Conservation (phyloP, 2,888 invertebrate genomes). For the Meloe dianella region DNA sequence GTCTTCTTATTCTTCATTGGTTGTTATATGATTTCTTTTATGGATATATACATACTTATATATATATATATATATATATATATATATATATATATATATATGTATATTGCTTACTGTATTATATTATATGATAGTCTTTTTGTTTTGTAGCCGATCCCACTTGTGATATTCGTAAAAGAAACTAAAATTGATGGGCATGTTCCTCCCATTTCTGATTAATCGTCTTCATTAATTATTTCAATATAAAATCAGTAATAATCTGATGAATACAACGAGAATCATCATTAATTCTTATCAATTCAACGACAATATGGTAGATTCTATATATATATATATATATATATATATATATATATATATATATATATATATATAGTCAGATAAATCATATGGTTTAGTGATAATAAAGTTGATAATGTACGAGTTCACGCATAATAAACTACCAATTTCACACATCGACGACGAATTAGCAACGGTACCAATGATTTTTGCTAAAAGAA, state of each 20-base stretch:
- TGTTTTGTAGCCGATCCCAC: constrained; percentile 34
- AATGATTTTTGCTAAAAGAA: constrained; percentile 35
- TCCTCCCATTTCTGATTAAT: constrained; percentile 45
- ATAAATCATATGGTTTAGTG: constrained; percentile 8
- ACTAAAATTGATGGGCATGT: constrained; percentile 20
- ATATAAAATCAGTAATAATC: constrained; percentile 43
- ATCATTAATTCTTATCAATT: background rate
- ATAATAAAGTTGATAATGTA: background rate
- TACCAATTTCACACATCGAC: constrained; percentile 49
- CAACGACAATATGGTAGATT: constrained; percentile 5
- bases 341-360: too few relatives aligned
- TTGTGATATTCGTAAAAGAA: constrained; percentile 28
- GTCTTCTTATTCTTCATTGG: constrained; percentile 11
- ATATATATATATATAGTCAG: too few relatives aligned
- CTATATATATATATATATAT: constrained; percentile 21
- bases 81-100: background rate
- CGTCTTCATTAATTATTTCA: constrained; percentile 45
- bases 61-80: too few relatives aligned
- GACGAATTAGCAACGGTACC: constrained; percentile 35
- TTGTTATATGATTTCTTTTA: constrained; percentile 10
- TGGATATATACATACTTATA: constrained; percentile 1
- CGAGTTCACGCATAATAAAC: constrained; percentile 43
- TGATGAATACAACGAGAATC: constrained; percentile 12
- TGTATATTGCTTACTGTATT: constrained; percentile 9
- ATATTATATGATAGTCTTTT: background rate